phyloP scores from a whole-genome alignment of 2,888 invertebrate species.

The Osmoderma eremita region DNA sequence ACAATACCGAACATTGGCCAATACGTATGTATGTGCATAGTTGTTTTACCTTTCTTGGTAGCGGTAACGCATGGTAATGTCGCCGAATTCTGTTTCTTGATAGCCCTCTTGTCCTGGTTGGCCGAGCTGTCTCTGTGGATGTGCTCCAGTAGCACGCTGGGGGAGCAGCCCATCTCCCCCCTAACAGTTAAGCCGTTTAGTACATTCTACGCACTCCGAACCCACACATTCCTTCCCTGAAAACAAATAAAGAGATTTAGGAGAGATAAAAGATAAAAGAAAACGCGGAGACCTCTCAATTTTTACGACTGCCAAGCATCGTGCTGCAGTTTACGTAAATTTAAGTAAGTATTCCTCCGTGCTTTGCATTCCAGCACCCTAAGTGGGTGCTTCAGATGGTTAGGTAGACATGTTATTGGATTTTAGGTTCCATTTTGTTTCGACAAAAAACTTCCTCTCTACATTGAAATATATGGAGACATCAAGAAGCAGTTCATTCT shows the following conservation, averaged over 20 bases:
- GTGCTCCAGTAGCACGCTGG: slow-evolving; percentile 72
- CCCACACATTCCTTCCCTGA: slow-evolving; percentile 21
- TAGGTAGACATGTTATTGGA: too few species aligned
- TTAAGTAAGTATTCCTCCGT: not conserved
- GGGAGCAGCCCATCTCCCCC: slow-evolving; percentile 71
- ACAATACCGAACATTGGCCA: too few species aligned
- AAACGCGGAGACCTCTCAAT: not conserved
- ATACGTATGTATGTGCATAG: not conserved
- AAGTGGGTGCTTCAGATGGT: too few species aligned
- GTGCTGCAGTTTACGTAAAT: slow-evolving; percentile 3
- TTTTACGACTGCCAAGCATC: slow-evolving; percentile 13
- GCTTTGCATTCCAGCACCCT: too few species aligned
- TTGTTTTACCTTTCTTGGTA: slow-evolving; percentile 53
- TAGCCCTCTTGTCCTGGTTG: slow-evolving; percentile 54
- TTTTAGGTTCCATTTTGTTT: too few species aligned
- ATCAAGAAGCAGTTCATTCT: too few species aligned
- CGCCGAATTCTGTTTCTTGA: slow-evolving; percentile 46
- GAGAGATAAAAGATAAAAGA: not conserved
- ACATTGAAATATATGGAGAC: too few species aligned
- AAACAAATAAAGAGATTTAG: slow-evolving; percentile 12
- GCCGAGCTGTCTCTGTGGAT: slow-evolving; percentile 67
- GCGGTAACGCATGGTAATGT: slow-evolving; percentile 43
- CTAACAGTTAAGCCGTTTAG: slow-evolving; percentile 28
- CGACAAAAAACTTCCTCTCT: too few species aligned
- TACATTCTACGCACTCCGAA: slow-evolving; percentile 33